Conservation (phyloP, 2,113 vertebrate genomes). For the Stigmatopora nigra region DNA sequence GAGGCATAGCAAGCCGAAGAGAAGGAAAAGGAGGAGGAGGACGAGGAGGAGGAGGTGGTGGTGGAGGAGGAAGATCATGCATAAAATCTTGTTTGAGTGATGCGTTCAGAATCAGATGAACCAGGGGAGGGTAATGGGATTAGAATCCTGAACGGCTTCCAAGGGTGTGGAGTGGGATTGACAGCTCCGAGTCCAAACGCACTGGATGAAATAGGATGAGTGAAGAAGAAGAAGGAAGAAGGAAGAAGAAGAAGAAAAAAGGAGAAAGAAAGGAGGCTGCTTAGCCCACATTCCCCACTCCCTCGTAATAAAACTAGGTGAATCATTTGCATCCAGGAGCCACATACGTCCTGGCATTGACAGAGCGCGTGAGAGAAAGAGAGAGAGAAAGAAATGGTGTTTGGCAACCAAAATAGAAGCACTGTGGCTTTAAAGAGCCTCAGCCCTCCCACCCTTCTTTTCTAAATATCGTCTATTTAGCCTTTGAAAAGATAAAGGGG, state of each 20-base stretch:
- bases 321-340: constrained; percentile 22
- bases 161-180: constrained; percentile 64
- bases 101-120: constrained; percentile 77
- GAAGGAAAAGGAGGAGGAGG: constrained; percentile 42
- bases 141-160: constrained; percentile 73
- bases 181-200: constrained; percentile 69
- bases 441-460: constrained; percentile 79
- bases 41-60: constrained; percentile 47
- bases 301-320: constrained; percentile 31
- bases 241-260: no score
- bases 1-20: constrained; percentile 61
- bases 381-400: constrained; percentile 43
- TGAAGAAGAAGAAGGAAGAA: constrained; percentile 7
- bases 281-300: constrained; percentile 51
- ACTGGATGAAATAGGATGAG: constrained; percentile 61
- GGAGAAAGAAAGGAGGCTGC: constrained; percentile 36
- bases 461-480: constrained; percentile 87
- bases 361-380: neutral
- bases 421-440: constrained; percentile 78
- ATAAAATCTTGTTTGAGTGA: constrained; percentile 78
- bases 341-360: constrained; percentile 28
- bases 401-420: constrained; percentile 71
- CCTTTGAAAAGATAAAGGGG: constrained; percentile 82
- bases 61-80: constrained; percentile 68
- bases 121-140: constrained; percentile 69